A percentile compares a stretch with the other conserved stretches of the same genome.
Conservation (phyloP, 2,888 invertebrate genomes). For the Machimus atricapillus region DNA sequence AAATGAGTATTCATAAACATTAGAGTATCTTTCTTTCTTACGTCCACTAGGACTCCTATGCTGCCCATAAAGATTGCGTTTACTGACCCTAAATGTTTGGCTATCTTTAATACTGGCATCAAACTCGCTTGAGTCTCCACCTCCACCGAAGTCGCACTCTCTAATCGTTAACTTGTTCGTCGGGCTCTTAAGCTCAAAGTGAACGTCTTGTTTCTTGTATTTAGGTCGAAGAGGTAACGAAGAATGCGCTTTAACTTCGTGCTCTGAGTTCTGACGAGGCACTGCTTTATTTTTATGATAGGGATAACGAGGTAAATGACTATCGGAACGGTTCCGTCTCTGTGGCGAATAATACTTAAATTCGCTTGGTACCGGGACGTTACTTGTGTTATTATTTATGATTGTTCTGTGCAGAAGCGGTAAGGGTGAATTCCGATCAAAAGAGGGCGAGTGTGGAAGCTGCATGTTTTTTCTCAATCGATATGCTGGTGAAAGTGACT, state of each 20-base stretch:
- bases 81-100: constrained; percentile 63
- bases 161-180: constrained; percentile 61
- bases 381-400: constrained; percentile 50
- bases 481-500: constrained; percentile 60
- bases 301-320: constrained; percentile 57
- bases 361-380: constrained; percentile 59
- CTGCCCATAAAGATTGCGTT: constrained; percentile 63
- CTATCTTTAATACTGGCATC: constrained; percentile 61
- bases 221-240: constrained; percentile 58
- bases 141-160: constrained; percentile 63
- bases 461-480: constrained; percentile 57
- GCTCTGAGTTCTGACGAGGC: constrained; percentile 58
- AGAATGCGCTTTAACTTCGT: constrained; percentile 58
- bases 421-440: constrained; percentile 60
- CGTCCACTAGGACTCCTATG: constrained; percentile 62
- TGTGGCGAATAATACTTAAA: constrained; percentile 62
- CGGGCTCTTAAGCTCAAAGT: constrained; percentile 60
- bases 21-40: constrained; percentile 59
- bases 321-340: constrained; percentile 52
- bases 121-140: constrained; percentile 61
- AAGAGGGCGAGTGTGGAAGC: constrained; percentile 61
- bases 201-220: constrained; percentile 59
- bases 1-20: constrained; percentile 63
- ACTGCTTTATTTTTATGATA: constrained; percentile 60
- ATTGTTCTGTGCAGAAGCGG: constrained; percentile 58